phyloP scores from a whole-genome alignment of 2,113 vertebrate genomes.

The Mandrillus leucophaeus region DNA sequence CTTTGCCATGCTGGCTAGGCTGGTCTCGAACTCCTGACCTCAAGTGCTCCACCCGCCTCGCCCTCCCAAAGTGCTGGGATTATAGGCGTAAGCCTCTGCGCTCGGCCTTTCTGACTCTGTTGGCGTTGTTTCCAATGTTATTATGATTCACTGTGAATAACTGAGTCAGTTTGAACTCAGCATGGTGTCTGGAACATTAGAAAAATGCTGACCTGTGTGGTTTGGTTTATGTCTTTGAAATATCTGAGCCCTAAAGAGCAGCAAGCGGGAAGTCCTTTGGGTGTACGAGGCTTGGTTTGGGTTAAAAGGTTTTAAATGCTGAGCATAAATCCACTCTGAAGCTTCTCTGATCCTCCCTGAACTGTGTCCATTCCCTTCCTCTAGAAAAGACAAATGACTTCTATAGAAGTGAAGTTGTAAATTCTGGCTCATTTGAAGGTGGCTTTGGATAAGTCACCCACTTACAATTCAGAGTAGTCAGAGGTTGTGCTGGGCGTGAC shows the following conservation, averaged over 20 bases:
- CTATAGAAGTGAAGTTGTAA: accelerated
- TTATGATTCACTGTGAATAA: accelerated
- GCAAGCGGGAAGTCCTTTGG: not conserved
- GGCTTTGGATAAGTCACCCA: not conserved
- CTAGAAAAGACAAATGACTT: not conserved
- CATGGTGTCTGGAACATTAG: not conserved
- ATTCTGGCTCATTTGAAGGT: not conserved
- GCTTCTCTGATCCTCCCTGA: not conserved
- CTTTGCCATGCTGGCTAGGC: too few species aligned
- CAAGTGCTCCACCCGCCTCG: too few species aligned
- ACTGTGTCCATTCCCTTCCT: not conserved
- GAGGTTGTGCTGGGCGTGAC: not conserved
- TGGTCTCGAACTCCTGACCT: too few species aligned
- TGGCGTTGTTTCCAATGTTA: not conserved
- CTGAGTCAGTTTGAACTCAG: not conserved
- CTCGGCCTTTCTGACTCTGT: not conserved
- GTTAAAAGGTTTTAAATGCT: not conserved
- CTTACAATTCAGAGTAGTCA: not conserved
- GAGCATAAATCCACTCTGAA: not conserved
- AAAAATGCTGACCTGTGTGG: not conserved
- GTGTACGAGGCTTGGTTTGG: accelerated
- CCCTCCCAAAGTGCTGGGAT: too few species aligned
- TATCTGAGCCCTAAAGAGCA: not conserved
- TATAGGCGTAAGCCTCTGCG: too few species aligned
- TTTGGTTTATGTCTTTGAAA: not conserved